Evolutionary conservation across 37 sponge, comb jelly and placozoan species (phyloP).

Genomic region (Hexactinellida sp.): DNA sequence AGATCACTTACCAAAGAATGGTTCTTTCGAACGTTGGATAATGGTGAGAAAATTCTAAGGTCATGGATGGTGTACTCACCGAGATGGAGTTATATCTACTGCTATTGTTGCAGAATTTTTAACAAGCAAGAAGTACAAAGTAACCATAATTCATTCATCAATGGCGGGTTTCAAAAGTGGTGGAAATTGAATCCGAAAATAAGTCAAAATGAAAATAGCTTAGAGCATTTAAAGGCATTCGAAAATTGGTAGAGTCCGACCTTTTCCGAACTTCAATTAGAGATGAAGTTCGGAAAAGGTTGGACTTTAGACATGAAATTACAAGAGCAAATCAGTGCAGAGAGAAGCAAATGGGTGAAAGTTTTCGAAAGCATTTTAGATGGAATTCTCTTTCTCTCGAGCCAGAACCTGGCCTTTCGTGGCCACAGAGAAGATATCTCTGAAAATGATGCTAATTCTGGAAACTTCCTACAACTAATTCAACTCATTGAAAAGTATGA

Average conservation of each 20-base stretch:
- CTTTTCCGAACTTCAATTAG: too few relatives aligned
- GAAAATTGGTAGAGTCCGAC: background rate
- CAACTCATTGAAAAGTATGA: background rate
- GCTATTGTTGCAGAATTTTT: background rate
- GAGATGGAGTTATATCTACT: background rate
- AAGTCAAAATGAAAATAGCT: background rate
- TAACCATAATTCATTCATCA: background rate
- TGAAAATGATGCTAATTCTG: background rate
- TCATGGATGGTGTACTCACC: slow-evolving; percentile 7
- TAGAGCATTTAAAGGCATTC: background rate
- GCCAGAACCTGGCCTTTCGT: background rate
- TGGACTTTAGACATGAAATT: background rate
- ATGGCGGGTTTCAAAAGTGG: background rate
- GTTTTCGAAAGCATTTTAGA: background rate
- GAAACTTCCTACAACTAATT: background rate
- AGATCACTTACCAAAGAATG: background rate
- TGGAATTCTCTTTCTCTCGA: background rate
- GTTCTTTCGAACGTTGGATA: background rate
- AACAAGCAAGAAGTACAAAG: background rate
- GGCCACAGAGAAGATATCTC: background rate
- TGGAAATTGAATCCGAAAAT: background rate
- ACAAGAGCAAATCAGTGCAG: background rate
- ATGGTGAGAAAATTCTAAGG: background rate
- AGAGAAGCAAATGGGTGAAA: background rate
- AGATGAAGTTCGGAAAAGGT: background rate